These are phyloP conservation scores for Charadrius vociferus DNA, from an alignment of 2,113 vertebrate species.

Conservation along the genomic window DNA sequence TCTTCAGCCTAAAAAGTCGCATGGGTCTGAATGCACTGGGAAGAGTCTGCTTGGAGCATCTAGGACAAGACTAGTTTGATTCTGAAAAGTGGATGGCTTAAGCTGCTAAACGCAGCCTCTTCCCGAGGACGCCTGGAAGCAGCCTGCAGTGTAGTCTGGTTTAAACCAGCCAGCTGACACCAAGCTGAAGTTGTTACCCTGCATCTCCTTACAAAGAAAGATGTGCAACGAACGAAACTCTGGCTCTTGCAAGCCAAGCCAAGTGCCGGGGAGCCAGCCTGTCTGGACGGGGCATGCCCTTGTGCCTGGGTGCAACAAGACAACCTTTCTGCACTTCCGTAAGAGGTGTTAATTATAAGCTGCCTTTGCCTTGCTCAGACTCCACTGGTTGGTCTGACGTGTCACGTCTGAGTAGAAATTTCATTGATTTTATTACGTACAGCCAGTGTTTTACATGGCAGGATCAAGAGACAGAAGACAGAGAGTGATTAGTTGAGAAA, in stretches of 20 bases:
- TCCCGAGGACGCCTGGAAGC: neutral
- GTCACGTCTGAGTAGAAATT: neutral
- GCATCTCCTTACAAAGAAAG: neutral
- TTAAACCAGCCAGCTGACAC: neutral
- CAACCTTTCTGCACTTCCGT: neutral
- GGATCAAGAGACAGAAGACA: neutral
- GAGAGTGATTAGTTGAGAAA: neutral
- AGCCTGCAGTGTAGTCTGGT: neutral
- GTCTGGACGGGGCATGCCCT: neutral
- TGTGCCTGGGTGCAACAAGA: neutral
- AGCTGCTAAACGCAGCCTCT: neutral
- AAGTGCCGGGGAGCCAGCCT: neutral
- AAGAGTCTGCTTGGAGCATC: neutral
- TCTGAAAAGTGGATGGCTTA: neutral
- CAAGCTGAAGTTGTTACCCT: neutral
- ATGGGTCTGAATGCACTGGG: neutral
- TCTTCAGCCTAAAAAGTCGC: neutral
- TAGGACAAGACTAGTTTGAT: neutral
- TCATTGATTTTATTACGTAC: neutral
- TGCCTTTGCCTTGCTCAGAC: neutral
- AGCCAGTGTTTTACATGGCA: neutral
- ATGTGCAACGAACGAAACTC: neutral
- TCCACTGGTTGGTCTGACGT: neutral
- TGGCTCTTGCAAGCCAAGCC: neutral
- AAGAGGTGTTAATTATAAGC: neutral